Conservation (phyloP, 2,113 vertebrate genomes). For the Anhinga anhinga region DNA sequence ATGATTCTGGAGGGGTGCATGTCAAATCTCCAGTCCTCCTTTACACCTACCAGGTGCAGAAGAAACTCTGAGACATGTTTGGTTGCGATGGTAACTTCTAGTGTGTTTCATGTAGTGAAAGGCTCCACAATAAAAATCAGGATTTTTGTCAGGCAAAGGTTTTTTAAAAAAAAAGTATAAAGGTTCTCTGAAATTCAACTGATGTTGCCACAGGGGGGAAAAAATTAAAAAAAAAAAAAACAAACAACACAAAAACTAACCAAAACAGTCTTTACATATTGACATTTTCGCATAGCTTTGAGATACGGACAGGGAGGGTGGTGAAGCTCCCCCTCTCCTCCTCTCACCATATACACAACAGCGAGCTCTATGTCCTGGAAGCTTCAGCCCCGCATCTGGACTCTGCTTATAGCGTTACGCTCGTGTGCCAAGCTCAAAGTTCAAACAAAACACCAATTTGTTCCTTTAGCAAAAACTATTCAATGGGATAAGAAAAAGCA, state of each 20-base stretch:
- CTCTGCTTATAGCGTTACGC: background rate
- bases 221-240: background rate
- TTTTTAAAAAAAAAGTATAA: background rate
- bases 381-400: background rate
- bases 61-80: background rate
- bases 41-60: background rate
- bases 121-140: background rate
- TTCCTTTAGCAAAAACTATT: background rate
- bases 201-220: background rate
- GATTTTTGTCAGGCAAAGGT: background rate
- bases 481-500: background rate
- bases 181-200: background rate
- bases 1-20: background rate
- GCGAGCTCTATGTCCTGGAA: fast-evolving
- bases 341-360: background rate
- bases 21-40: background rate
- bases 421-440: background rate
- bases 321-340: background rate
- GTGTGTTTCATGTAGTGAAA: background rate
- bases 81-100: background rate
- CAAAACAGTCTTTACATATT: background rate
- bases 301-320: background rate
- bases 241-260: too few relatives aligned
- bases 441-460: background rate
- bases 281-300: background rate